These are phyloP conservation scores for Pandion haliaetus DNA, from an alignment of 2,113 vertebrate genomes.

Conservation along the genomic window DNA sequence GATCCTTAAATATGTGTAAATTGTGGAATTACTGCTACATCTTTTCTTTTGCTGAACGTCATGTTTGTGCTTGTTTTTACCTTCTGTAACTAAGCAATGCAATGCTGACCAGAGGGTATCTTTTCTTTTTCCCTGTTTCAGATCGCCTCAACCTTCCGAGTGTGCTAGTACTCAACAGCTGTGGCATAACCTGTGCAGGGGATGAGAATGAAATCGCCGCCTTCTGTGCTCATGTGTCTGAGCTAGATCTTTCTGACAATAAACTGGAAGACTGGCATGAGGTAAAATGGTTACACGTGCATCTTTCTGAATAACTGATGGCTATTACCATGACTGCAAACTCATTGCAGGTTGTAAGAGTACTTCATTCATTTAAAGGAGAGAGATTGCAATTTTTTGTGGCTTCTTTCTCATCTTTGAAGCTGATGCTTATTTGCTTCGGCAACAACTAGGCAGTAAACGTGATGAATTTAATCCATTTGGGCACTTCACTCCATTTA, in stretches of 20 bases:
- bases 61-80: neutral
- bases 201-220: slow-evolving; percentile 87
- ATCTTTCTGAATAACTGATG: neutral
- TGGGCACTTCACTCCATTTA: neutral
- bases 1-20: neutral
- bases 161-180: slow-evolving; percentile 87
- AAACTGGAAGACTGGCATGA: slow-evolving; percentile 93
- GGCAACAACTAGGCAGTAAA: neutral
- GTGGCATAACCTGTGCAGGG: slow-evolving; percentile 91
- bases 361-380: neutral
- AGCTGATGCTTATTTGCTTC: neutral
- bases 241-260: slow-evolving; percentile 95
- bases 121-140: slow-evolving; percentile 29
- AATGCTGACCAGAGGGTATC: neutral
- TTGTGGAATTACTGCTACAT: neutral
- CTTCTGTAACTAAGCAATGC: neutral
- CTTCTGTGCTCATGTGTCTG: slow-evolving; percentile 92
- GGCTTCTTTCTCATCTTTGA: neutral
- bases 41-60: neutral
- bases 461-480: neutral
- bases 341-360: neutral
- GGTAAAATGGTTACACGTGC: slow-evolving; percentile 69
- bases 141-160: slow-evolving; percentile 93
- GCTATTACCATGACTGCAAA: neutral
- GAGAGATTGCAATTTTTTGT: neutral